Evolutionary conservation across 2,797 vertebrate species (phyloP), one percentile per base, ranked within the genome.

Genomic region (Myotis daubentonii): DNA sequence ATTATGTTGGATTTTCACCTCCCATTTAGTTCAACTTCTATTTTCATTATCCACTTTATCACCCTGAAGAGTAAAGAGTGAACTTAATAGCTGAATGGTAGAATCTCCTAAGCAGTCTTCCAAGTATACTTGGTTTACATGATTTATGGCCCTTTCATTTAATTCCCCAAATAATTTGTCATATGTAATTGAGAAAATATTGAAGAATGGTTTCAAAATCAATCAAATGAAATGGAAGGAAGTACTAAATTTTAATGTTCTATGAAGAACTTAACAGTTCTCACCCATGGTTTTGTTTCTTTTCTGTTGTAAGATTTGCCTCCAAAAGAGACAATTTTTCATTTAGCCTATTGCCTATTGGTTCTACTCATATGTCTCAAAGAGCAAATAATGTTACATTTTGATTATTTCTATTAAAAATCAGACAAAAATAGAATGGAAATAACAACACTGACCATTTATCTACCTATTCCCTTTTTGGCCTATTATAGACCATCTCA

Each of bases 111-210:
- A 91, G 60, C 23, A 72, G 7, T 90, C 41, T 87, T 68, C 65
- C 53, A 89, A 82, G 49, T 33, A 55, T 89, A 62, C 88, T 94
- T 94, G 17, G 89, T 91, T 57, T 76, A 75, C 12, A 60, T 68
- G 57, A 95, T 80, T 92, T 89, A 93, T 89, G 38, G 12, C 20
- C 25, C 47, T 83, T 55, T 93, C 57, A 94, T 83, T 93, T 95
- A 41, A 94, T 71, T 94, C 51, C 17, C 80, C 41, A 84, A 92
- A 60, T 89, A 95, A 10, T 92, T 87, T 84, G n/a, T 62, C 55
- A 49, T 91, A 83, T 82, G 66, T 85, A 94, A 92, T 41, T 86
- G 51, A 95, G 74, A 81, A 92, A 96, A 95, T 11, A 83, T 0
- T 81, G n/a, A 91, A 83, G 30, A 88, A 86, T 51, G 5, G 7